A percentile compares a stretch with the other conserved stretches of the same genome.
phyloP scores from a whole-genome alignment of 1,140 invertebrate species.

The Cylas formicarius region DNA sequence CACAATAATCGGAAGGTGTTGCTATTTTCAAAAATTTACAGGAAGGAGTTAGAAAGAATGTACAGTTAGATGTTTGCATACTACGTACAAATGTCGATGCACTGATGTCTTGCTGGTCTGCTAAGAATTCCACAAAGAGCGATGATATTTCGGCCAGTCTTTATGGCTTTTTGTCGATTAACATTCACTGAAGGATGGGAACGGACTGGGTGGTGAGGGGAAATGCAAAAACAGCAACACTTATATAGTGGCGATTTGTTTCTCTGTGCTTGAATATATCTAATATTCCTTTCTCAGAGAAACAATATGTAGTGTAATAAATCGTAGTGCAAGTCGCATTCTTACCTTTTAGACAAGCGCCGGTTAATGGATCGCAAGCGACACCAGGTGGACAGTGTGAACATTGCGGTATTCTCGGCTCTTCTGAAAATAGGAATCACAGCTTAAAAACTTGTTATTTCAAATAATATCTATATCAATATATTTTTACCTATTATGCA shows the following conservation, averaged over 20 bases:
- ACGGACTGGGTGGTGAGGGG: conserved; percentile 13
- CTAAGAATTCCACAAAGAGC: conserved; percentile 19
- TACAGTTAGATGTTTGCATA: conserved; percentile 38
- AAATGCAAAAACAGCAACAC: conserved; percentile 40
- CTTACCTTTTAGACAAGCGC: conserved; percentile 73
- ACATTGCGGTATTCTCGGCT: conserved; percentile 47
- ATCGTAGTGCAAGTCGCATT: conserved; percentile 1
- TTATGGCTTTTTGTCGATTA: conserved; percentile 25
- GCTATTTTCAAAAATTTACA: conserved; percentile 38
- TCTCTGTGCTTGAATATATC: background rate
- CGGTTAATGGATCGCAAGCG: conserved; percentile 64
- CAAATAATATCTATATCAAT: conserved; percentile 1
- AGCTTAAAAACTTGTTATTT: too few relatives aligned
- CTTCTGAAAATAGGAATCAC: conserved; percentile 22
- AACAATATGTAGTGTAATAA: background rate
- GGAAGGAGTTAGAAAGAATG: conserved; percentile 29
- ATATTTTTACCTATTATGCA: conserved; percentile 52
- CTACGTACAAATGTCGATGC: too few relatives aligned
- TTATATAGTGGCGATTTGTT: conserved; percentile 10
- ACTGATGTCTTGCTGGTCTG: conserved; percentile 13
- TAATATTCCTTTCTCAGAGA: background rate
- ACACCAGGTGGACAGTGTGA: conserved; percentile 68
- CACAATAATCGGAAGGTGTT: conserved; percentile 28
- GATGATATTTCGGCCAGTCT: conserved; percentile 26
- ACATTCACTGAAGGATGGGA: too few relatives aligned